phyloP scores from a whole-genome alignment of 2,797 vertebrate genomes.

The Amblyraja radiata region DNA sequence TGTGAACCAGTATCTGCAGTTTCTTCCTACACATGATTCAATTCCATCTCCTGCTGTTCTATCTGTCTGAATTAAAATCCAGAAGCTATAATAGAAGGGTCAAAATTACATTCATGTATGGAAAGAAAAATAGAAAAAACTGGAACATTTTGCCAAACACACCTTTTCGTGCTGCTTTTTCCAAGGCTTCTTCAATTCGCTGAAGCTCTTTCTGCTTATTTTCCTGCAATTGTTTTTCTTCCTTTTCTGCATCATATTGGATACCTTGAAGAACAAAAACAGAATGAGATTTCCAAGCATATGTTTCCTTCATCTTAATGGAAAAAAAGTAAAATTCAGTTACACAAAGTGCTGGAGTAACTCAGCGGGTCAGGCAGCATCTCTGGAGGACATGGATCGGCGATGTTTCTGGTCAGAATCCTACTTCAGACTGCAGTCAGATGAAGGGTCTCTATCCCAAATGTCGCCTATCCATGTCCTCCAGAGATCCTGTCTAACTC shows the following conservation, averaged over 20 bases:
- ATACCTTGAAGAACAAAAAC: slow-evolving; percentile 61
- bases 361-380: too few species aligned
- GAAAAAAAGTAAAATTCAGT: not conserved
- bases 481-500: too few species aligned
- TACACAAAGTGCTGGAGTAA: too few species aligned
- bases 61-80: not conserved
- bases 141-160: slow-evolving; percentile 41
- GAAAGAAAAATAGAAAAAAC: not conserved
- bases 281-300: not conserved
- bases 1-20: too few species aligned
- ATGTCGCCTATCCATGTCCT: too few species aligned
- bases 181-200: slow-evolving; percentile 84
- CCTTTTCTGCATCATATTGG: slow-evolving; percentile 84
- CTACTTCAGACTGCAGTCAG: too few species aligned
- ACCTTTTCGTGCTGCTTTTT: slow-evolving; percentile 79
- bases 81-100: not conserved
- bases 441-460: too few species aligned
- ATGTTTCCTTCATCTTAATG: not conserved
- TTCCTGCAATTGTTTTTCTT: slow-evolving; percentile 81
- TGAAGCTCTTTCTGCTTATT: slow-evolving; percentile 82
- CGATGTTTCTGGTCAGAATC: too few species aligned
- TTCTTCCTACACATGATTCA: too few species aligned
- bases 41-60: too few species aligned
- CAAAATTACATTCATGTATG: not conserved
- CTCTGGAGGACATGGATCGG: too few species aligned